Conservation (phyloP, 92 coral and sea anemone species). For the Palythoa heliodiscus region DNA sequence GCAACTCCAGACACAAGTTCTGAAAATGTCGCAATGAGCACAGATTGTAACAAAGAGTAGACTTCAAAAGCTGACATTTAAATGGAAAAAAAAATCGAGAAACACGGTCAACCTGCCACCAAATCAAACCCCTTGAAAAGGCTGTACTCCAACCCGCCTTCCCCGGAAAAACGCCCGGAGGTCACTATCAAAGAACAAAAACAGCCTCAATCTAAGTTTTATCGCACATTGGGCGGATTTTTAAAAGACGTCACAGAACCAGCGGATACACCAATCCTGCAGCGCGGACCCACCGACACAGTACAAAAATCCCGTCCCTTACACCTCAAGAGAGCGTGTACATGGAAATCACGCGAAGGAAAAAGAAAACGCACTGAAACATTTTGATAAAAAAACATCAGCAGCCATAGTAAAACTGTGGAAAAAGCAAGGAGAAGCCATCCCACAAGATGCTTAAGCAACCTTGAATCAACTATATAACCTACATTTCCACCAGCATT, state of each 20-base stretch:
- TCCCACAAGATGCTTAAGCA: not conserved
- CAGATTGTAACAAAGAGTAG: not conserved
- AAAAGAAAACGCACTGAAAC: not conserved
- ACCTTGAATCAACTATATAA: not conserved
- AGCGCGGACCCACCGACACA: not conserved
- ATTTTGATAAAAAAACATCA: not conserved
- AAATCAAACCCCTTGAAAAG: not conserved
- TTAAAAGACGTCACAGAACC: not conserved
- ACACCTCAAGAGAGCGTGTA: not conserved
- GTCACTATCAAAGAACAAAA: not conserved
- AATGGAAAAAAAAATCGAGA: not conserved
- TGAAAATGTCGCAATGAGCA: not conserved
- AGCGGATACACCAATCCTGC: not conserved
- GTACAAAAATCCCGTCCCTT: not conserved
- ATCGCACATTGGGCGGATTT: not conserved
- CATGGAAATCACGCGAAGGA: not conserved
- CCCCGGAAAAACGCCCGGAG: not conserved
- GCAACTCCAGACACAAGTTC: not conserved
- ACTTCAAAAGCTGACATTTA: not conserved
- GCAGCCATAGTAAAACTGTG: not conserved
- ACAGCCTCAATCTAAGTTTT: not conserved
- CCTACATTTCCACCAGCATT: not conserved
- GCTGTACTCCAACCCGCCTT: not conserved
- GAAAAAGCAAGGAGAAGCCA: not conserved
- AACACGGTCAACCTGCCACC: not conserved